Conservation (phyloP, 2,888 invertebrate species). For the Sarcophaga caerulescens region DNA sequence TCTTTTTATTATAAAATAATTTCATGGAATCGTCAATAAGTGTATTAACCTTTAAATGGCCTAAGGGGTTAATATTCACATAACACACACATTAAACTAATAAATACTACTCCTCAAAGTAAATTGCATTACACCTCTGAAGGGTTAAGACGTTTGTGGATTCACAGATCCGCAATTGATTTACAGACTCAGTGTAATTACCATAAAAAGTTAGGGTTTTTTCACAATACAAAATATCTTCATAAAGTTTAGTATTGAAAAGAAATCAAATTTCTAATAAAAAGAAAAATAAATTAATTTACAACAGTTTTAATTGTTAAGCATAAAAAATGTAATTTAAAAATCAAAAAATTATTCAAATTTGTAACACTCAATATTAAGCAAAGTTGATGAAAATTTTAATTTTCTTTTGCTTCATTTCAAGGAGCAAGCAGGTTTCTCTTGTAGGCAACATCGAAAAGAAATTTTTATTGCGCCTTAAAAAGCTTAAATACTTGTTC, state of each 20-base stretch:
- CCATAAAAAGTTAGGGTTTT: not conserved
- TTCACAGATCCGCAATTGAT: not conserved
- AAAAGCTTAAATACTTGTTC: not conserved
- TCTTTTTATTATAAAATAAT: slow-evolving; percentile 52
- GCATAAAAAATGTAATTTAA: too few relatives aligned
- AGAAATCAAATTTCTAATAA: too few relatives aligned
- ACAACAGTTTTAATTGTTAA: too few relatives aligned
- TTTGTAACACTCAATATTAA: too few relatives aligned
- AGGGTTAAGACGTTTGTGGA: too few relatives aligned
- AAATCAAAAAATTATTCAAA: too few relatives aligned
- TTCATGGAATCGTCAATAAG: not conserved
- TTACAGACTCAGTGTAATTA: slow-evolving; percentile 22
- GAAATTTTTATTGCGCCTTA: not conserved
- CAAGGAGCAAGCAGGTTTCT: not conserved
- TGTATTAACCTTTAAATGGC: slow-evolving; percentile 28
- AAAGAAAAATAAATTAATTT: too few relatives aligned
- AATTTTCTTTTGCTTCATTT: not conserved
- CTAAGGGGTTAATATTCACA: not conserved
- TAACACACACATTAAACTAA: too few relatives aligned
- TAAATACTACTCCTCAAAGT: too few relatives aligned
- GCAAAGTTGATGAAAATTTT: too few relatives aligned
- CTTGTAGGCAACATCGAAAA: not conserved
- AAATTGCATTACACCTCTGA: too few relatives aligned
- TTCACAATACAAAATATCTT: slow-evolving; percentile 6
- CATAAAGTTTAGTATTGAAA: too few relatives aligned